Evolutionary conservation across 2,797 vertebrate species (phyloP).

Genomic region (Clarias platycephalus): DNA sequence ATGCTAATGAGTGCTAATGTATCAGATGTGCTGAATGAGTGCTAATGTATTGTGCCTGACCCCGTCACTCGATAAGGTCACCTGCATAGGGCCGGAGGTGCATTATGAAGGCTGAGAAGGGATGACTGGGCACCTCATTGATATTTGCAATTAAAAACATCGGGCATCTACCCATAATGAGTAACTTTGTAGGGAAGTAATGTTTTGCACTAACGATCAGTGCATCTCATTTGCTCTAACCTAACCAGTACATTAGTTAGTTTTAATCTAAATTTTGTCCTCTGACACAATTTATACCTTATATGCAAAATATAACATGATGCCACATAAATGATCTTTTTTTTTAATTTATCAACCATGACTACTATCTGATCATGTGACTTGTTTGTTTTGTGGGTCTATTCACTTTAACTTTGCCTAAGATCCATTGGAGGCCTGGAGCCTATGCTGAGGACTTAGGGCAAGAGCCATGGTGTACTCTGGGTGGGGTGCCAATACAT

Average conservation of each 20-base stretch:
- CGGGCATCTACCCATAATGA: neutral
- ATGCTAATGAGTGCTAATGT: constrained; percentile 28
- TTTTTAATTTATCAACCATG: no score
- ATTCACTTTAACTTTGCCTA: no score
- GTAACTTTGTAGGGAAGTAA: neutral
- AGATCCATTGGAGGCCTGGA: no score
- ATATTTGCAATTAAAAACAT: neutral
- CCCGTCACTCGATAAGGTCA: constrained; percentile 12
- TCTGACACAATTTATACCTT: neutral
- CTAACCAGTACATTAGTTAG: no score
- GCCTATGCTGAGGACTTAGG: no score
- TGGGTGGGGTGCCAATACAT: no score
- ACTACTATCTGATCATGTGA: no score
- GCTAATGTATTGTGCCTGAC: constrained; percentile 19
- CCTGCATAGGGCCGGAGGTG: neutral
- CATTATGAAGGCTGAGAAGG: neutral
- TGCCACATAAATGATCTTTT: neutral
- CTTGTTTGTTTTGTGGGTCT: no score
- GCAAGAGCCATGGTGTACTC: no score
- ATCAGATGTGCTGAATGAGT: constrained; percentile 28
- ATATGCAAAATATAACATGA: no score
- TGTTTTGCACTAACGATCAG: neutral
- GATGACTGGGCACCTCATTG: neutral
- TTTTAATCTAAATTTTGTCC: neutral
- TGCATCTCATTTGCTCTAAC: neutral